phyloP scores from a whole-genome alignment of 2,888 invertebrate genomes.

The Standfussiana lucernea region DNA sequence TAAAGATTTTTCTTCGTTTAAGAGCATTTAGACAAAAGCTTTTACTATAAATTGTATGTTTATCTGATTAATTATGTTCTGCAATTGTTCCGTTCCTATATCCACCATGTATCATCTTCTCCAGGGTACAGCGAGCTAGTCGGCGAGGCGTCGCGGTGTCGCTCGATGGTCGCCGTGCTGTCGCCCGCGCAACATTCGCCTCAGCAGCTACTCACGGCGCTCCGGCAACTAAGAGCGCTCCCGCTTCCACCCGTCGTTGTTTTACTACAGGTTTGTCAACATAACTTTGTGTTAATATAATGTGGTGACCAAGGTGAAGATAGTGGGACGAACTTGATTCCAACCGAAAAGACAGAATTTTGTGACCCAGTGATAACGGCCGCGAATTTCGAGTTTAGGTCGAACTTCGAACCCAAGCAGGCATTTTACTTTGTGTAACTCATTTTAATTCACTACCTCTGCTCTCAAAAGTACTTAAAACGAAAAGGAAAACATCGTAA shows the following conservation, averaged over 20 bases:
- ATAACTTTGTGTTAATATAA: neutral
- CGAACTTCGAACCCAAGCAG: neutral
- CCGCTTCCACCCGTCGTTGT: slow-evolving; percentile 86
- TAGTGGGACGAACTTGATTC: neutral
- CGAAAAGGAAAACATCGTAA: neutral
- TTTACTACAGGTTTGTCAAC: slow-evolving; percentile 82
- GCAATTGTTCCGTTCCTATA: neutral
- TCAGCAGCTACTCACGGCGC: slow-evolving; percentile 82
- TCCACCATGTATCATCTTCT: too few species aligned
- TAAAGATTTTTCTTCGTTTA: too few species aligned
- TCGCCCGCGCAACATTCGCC: slow-evolving; percentile 86
- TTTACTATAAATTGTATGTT: too few species aligned
- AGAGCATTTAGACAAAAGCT: too few species aligned
- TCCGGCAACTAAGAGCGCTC: slow-evolving; percentile 83
- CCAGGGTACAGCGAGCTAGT: slow-evolving; percentile 89
- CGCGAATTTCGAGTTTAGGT: neutral
- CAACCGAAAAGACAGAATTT: neutral
- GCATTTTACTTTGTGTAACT: neutral
- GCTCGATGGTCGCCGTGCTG: slow-evolving; percentile 85
- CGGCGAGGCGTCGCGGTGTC: slow-evolving; percentile 82
- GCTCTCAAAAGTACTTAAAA: neutral
- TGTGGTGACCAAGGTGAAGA: neutral
- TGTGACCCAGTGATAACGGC: neutral
- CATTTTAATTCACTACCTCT: neutral
- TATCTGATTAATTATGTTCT: neutral